Percentiles rank a stretch among this genome's conserved stretches.
These are phyloP conservation scores for Stegana nigrithorax DNA, from an alignment of 2,888 invertebrate genomes.

Conservation along the genomic window DNA sequence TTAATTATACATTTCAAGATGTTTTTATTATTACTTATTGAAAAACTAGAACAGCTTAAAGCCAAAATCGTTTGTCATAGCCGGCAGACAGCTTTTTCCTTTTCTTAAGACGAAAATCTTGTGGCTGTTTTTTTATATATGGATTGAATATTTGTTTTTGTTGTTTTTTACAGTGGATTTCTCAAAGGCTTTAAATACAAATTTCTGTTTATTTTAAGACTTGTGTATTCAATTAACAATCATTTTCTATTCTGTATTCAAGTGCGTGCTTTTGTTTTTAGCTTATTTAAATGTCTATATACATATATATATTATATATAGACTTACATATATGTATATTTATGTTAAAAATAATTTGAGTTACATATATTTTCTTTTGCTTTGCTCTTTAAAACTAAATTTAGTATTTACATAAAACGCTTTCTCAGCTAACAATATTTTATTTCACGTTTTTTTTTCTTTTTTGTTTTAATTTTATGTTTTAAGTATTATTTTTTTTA, in stretches of 20 bases:
- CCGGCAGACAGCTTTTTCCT: too few relatives aligned
- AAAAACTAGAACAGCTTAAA: background rate
- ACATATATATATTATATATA: too few relatives aligned
- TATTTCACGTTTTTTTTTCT: too few relatives aligned
- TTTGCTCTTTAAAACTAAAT: background rate
- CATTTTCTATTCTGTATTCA: background rate
- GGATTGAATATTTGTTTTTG: background rate
- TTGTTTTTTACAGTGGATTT: too few relatives aligned
- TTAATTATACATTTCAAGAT: background rate
- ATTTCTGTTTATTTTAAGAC: too few relatives aligned
- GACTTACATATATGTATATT: background rate
- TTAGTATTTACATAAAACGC: constrained; percentile 13
- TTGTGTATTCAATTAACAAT: background rate
- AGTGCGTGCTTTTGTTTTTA: background rate
- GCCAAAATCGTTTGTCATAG: constrained; percentile 1
- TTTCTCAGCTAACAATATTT: background rate
- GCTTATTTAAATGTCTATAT: too few relatives aligned
- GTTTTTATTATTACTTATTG: background rate
- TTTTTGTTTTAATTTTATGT: constrained; percentile 36
- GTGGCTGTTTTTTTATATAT: background rate
- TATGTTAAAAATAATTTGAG: background rate
- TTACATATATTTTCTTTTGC: background rate
- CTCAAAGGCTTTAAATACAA: too few relatives aligned
- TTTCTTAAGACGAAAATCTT: background rate
- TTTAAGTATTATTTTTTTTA: constrained; percentile 11